Conservation (phyloP, 2,888 invertebrate species). For the Tanytarsus gracilentus region DNA sequence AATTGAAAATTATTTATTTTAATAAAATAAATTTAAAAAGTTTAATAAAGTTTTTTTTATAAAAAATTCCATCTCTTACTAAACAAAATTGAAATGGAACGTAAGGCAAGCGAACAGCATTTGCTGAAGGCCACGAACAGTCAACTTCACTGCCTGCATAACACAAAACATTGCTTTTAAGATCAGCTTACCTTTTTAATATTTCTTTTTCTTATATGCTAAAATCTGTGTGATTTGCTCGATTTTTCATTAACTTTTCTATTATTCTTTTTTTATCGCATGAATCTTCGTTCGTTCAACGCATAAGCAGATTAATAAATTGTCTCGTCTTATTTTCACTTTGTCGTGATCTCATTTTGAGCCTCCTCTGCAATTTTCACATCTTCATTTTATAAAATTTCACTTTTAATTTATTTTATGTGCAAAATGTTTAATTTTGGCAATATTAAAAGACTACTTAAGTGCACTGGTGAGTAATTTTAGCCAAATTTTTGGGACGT, state of each 20-base stretch:
- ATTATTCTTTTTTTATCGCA: not conserved
- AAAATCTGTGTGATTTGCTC: not conserved
- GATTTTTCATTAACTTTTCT: not conserved
- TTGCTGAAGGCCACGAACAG: conserved; percentile 11
- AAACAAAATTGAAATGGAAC: conserved; percentile 3
- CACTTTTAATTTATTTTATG: not conserved
- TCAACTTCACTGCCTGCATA: too few species aligned
- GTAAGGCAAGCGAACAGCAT: conserved; percentile 8
- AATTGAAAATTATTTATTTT: too few species aligned
- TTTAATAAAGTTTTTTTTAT: too few species aligned
- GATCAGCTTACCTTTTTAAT: too few species aligned
- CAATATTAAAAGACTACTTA: not conserved
- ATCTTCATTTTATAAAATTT: not conserved
- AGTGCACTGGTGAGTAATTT: too few species aligned
- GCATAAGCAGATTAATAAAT: not conserved
- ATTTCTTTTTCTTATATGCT: not conserved
- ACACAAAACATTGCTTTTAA: too few species aligned
- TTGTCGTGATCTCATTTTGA: conserved; percentile 17
- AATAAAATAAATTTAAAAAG: too few species aligned
- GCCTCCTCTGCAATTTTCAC: not conserved
- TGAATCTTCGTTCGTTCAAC: too few species aligned
- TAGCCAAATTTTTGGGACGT: too few species aligned
- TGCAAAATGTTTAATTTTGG: not conserved
- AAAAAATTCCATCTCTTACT: too few species aligned
- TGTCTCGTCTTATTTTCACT: conserved; percentile 16